Conservation (phyloP, 1,140 invertebrate genomes). For the Drosophila nannoptera region DNA sequence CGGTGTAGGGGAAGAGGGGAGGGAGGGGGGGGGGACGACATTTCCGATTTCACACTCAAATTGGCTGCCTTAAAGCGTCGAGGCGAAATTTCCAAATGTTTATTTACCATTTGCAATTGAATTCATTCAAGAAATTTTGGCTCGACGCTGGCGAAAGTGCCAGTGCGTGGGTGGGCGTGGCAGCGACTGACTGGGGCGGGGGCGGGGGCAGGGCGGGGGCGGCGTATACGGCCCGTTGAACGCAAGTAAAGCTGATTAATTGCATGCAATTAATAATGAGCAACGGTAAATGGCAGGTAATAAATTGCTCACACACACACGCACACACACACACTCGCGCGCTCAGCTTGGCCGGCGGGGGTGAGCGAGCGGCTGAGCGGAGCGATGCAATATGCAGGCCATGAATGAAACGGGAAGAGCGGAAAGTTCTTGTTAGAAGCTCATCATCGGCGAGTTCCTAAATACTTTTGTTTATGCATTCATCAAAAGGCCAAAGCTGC, state of each 20-base stretch:
- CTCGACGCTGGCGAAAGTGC: background rate
- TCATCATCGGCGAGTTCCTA: slow-evolving; percentile 17
- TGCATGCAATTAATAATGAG: slow-evolving; percentile 72
- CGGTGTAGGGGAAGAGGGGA: background rate
- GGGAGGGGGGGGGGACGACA: slow-evolving; percentile 32
- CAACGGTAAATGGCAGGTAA: slow-evolving; percentile 74
- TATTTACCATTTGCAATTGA: slow-evolving; percentile 70
- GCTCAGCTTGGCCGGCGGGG: background rate
- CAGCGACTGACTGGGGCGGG: background rate
- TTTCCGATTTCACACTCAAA: slow-evolving; percentile 70
- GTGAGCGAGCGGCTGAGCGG: background rate
- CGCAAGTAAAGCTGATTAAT: slow-evolving; percentile 74
- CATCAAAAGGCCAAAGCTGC: background rate
- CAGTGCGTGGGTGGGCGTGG: background rate
- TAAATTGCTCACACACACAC: slow-evolving; percentile 51
- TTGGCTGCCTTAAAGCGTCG: slow-evolving; percentile 41
- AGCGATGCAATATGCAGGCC: slow-evolving; percentile 24
- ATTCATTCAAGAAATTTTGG: slow-evolving; percentile 62
- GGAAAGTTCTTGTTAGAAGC: slow-evolving; percentile 48
- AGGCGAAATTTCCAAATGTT: slow-evolving; percentile 49
- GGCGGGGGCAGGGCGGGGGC: background rate
- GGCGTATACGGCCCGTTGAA: slow-evolving; percentile 68
- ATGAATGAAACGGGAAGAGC: slow-evolving; percentile 52
- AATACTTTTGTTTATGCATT: slow-evolving; percentile 20
- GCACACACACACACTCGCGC: slow-evolving; percentile 1